phyloP scores from a whole-genome alignment of 1,140 invertebrate genomes.

The Apis florea region DNA sequence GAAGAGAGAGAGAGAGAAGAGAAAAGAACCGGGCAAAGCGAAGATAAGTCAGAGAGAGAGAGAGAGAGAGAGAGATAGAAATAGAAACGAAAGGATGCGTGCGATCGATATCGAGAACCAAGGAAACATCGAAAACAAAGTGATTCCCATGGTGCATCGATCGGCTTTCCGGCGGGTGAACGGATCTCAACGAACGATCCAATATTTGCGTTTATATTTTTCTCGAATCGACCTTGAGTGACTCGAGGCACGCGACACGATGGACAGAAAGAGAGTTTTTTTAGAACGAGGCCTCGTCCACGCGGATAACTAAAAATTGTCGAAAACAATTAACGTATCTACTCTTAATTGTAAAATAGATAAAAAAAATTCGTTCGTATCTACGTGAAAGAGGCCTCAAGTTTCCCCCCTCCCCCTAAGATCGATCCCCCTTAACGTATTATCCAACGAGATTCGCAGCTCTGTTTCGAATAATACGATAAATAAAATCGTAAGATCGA shows the following conservation, averaged over 20 bases:
- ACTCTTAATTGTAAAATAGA: too few species aligned
- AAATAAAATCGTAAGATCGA: neutral
- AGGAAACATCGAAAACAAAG: conserved; percentile 13
- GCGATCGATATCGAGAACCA: conserved; percentile 17
- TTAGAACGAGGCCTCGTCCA: neutral
- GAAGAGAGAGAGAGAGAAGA: too few species aligned
- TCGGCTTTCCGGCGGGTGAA: conserved; percentile 25
- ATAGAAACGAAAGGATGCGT: neutral
- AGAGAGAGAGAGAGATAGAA: neutral
- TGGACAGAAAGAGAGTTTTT: neutral
- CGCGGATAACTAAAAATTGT: neutral
- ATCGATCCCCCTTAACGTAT: too few species aligned
- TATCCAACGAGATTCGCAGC: neutral
- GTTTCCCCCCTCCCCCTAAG: neutral
- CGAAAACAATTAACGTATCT: too few species aligned
- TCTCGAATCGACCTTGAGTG: neutral
- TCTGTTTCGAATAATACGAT: neutral
- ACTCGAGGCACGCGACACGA: conserved; percentile 15
- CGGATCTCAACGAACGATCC: conserved; percentile 36
- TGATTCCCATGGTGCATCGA: conserved; percentile 10
- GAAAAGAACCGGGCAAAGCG: neutral
- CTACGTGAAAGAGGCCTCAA: neutral
- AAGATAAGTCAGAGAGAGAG: neutral
- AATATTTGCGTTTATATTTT: neutral
- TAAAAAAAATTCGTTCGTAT: neutral